These are phyloP conservation scores for Acanthosepion esculentum DNA, from an alignment of 2,888 invertebrate genomes.

Conservation along the genomic window DNA sequence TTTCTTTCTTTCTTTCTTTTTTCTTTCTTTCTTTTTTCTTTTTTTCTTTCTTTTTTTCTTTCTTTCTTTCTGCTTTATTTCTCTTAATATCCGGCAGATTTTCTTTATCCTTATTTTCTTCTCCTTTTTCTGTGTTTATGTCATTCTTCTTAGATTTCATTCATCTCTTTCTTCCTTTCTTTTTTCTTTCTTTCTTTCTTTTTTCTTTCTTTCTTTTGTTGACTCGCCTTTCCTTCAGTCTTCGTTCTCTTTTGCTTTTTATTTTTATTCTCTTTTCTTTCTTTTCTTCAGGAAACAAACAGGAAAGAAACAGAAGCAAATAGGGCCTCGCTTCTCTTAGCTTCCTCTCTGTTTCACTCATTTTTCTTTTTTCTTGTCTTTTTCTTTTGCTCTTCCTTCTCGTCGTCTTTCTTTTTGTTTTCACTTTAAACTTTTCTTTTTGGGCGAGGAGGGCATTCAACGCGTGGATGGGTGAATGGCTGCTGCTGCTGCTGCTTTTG, in stretches of 20 bases:
- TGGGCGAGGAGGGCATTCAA: not conserved
- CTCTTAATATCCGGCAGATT: rapidly evolving
- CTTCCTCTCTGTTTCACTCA: not conserved
- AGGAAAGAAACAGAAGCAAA: too few relatives aligned
- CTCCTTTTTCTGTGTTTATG: not conserved
- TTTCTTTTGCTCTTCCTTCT: not conserved
- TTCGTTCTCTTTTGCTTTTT: not conserved
- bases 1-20: not conserved
- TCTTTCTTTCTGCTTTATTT: not conserved
- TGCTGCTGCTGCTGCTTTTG: not conserved
- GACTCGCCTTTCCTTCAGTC: not conserved
- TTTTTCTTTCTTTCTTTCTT: not conserved
- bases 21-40: not conserved
- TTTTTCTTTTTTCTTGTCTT: too few relatives aligned
- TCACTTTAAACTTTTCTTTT: not conserved
- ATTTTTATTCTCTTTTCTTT: not conserved
- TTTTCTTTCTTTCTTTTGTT: not conserved
- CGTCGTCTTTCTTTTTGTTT: not conserved
- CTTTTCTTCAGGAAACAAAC: not conserved
- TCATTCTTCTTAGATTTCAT: not conserved
- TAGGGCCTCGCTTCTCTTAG: not conserved
- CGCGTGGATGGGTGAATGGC: not conserved
- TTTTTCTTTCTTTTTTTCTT: not conserved
- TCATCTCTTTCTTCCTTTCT: not conserved
- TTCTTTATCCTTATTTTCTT: not conserved